Conservation (phyloP, 2,888 invertebrate genomes). For the Andrena flavipes region DNA sequence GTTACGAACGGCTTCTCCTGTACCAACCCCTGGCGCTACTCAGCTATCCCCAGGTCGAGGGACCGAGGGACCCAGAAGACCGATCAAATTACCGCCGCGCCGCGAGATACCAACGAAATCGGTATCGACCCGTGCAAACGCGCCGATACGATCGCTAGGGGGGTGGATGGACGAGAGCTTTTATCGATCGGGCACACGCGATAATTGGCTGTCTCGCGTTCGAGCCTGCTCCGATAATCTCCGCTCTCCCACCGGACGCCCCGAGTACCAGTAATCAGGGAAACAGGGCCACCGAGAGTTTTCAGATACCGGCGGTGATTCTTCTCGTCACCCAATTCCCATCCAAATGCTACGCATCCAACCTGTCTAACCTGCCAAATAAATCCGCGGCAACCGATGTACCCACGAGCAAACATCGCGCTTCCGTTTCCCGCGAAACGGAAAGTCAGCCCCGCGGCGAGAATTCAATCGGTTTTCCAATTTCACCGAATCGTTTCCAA, state of each 20-base stretch:
- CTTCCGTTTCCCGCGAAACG: conserved; percentile 4
- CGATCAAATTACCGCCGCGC: background rate
- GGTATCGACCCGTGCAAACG: conserved; percentile 15
- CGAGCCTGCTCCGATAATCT: conserved; percentile 2
- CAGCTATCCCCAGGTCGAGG: background rate
- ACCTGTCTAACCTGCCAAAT: too few species aligned
- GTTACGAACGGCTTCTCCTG: conserved; percentile 53
- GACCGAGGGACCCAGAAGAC: too few species aligned
- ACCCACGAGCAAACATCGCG: background rate
- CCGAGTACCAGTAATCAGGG: background rate
- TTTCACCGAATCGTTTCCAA: conserved; percentile 23
- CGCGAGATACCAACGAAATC: conserved; percentile 22
- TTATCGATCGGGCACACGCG: conserved; percentile 16
- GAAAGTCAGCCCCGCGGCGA: conserved; percentile 8
- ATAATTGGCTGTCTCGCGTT: conserved; percentile 23
- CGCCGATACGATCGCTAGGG: background rate
- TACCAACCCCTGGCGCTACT: conserved; percentile 20
- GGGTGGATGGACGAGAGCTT: background rate
- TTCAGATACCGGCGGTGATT: background rate
- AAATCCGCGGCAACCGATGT: too few species aligned
- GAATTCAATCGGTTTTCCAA: conserved; percentile 27
- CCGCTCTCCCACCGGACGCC: background rate
- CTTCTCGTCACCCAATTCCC: background rate
- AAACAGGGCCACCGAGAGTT: background rate
- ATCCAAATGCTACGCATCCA: too few species aligned